Evolutionary conservation across 2,888 invertebrate species (phyloP).

Genomic region (Limnephilus lunatus): DNA sequence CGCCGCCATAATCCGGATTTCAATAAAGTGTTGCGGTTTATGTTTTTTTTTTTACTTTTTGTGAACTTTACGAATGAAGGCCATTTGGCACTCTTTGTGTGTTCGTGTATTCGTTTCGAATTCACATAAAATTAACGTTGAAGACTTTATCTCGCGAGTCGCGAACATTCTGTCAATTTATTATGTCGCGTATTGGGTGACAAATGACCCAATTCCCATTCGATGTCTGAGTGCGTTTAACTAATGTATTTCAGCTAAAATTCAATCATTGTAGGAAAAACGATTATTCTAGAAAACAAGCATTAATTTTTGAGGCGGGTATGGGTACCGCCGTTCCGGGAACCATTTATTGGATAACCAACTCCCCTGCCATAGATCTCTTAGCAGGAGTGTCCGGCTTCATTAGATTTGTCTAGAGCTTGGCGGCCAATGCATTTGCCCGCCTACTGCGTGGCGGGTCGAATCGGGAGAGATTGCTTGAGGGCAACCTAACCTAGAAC

Average conservation of each 20-base stretch:
- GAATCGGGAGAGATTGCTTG: too few species aligned
- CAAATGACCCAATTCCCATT: neutral
- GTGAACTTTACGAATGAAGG: neutral
- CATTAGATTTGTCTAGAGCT: too few species aligned
- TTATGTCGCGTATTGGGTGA: neutral
- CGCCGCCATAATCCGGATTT: neutral
- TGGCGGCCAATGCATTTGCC: too few species aligned
- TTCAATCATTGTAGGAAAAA: neutral
- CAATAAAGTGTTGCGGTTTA: neutral
- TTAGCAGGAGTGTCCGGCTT: too few species aligned
- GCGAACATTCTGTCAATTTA: neutral
- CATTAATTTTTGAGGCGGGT: neutral
- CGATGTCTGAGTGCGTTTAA: neutral
- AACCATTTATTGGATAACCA: too few species aligned
- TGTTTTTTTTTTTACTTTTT: neutral
- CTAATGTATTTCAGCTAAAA: neutral
- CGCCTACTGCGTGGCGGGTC: too few species aligned
- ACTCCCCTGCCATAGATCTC: too few species aligned
- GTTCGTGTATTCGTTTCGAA: neutral
- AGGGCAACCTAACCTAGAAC: too few species aligned
- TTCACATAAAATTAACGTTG: neutral
- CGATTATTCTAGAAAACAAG: neutral
- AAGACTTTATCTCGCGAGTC: neutral
- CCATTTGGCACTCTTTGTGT: neutral
- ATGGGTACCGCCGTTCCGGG: too few species aligned